Conservation (phyloP, 2,888 invertebrate genomes). For the Zhuqinia jingwanae region DNA sequence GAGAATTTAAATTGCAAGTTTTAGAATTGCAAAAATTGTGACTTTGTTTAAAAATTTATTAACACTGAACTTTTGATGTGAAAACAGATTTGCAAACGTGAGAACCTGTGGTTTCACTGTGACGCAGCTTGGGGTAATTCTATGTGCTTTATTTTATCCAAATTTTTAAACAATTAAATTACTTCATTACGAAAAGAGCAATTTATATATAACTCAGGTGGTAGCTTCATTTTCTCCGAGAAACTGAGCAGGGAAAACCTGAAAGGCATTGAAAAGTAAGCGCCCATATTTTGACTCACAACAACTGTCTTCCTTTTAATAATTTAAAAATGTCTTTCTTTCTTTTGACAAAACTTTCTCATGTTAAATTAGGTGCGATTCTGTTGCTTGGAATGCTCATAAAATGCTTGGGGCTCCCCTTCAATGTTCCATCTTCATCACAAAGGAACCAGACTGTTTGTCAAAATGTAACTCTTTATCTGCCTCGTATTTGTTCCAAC, state of each 20-base stretch:
- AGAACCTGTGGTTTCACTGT: conserved; percentile 90
- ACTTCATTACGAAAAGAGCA: neutral
- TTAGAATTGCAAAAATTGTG: too few species aligned
- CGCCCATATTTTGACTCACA: neutral
- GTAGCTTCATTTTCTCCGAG: conserved; percentile 86
- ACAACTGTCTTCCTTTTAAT: too few species aligned
- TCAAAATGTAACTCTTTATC: conserved; percentile 87
- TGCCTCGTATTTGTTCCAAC: conserved; percentile 90
- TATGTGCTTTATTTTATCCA: neutral
- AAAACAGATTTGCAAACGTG: conserved; percentile 85
- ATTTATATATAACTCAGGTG: conserved; percentile 80
- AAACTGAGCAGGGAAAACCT: conserved; percentile 84
- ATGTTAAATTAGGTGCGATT: conserved; percentile 85
- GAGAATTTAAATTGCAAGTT: too few species aligned
- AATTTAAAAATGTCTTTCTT: too few species aligned
- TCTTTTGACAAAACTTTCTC: too few species aligned
- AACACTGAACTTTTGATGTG: conserved; percentile 91
- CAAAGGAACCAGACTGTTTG: conserved; percentile 84
- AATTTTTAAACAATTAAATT: too few species aligned
- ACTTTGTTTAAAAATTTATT: too few species aligned
- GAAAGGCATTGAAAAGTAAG: conserved; percentile 85
- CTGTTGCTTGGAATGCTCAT: conserved; percentile 93
- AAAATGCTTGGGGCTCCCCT: conserved; percentile 91
- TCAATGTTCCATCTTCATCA: conserved; percentile 88
- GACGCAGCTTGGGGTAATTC: conserved; percentile 89